Conservation (phyloP, 2,113 vertebrate genomes). For the Clarias gariepinus region DNA sequence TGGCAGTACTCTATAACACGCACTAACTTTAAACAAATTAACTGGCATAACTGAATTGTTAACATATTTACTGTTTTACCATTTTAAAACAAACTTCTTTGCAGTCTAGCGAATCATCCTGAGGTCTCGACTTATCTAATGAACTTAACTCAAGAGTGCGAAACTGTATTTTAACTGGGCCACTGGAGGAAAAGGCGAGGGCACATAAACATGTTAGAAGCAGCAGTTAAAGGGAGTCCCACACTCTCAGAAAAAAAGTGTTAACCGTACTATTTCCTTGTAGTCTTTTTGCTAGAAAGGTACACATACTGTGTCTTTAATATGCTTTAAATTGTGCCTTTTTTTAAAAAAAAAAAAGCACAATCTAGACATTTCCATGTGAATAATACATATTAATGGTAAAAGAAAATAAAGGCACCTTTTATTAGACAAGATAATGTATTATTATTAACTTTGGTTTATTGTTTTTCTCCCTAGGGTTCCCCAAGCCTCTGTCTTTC, state of each 20-base stretch:
- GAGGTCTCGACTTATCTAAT: not conserved
- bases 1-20: too few relatives aligned
- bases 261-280: not conserved
- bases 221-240: not conserved
- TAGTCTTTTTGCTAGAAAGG: not conserved
- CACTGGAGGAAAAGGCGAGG: not conserved
- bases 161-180: not conserved
- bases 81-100: not conserved
- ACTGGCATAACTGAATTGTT: not conserved
- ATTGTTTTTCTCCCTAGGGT: not conserved
- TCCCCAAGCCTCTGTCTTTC: not conserved
- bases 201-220: not conserved
- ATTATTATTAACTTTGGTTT: not conserved
- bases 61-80: not conserved
- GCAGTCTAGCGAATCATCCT: not conserved
- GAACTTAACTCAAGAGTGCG: not conserved
- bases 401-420: not conserved
- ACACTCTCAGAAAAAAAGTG: not conserved
- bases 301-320: not conserved
- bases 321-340: not conserved
- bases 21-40: not conserved
- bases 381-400: not conserved
- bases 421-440: not conserved
- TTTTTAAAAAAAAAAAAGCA: not conserved
- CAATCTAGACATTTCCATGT: not conserved